Conservation (phyloP, 2,888 invertebrate genomes). For the Anoncus sp. region DNA sequence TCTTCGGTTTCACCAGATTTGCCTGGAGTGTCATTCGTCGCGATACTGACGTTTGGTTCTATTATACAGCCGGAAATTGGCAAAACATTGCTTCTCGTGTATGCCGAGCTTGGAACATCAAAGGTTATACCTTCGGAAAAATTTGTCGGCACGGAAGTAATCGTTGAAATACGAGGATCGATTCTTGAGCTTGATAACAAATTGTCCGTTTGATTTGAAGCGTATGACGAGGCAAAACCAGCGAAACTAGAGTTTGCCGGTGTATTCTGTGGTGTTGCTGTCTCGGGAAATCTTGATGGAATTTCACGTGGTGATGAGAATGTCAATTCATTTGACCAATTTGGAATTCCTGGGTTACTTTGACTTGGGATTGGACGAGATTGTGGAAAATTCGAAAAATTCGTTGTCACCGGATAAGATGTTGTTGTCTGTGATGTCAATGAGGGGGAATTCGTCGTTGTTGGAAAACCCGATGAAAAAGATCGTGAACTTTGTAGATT, state of each 20-base stretch:
- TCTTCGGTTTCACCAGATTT: constrained; percentile 45
- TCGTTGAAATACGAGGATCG: constrained; percentile 18
- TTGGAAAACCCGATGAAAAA: constrained; percentile 33
- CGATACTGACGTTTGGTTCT: constrained; percentile 37
- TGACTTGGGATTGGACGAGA: constrained; percentile 20
- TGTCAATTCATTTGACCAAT: constrained; percentile 33
- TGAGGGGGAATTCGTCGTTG: constrained; percentile 19
- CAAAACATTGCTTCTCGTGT: constrained; percentile 26
- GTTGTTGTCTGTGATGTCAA: background rate
- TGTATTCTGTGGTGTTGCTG: constrained; percentile 80
- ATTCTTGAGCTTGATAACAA: constrained; percentile 5
- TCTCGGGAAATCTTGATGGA: constrained; percentile 70
- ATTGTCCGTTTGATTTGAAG: constrained; percentile 23
- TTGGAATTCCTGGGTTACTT: constrained; percentile 33
- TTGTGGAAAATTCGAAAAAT: constrained; percentile 7
- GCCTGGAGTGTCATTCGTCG: constrained; percentile 44
- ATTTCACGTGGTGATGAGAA: background rate
- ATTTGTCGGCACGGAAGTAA: constrained; percentile 27
- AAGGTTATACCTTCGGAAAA: constrained; percentile 46
- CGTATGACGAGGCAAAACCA: constrained; percentile 68
- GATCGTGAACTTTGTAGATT: constrained; percentile 35
- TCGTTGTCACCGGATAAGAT: background rate
- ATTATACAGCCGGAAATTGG: constrained; percentile 40
- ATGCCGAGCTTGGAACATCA: constrained; percentile 44
- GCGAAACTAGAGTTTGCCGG: constrained; percentile 76